Evolutionary conservation across 2,888 invertebrate genomes (phyloP), one percentile per base, ranked within the genome.

Genomic region (Lacanobia wlatinum): DNA sequence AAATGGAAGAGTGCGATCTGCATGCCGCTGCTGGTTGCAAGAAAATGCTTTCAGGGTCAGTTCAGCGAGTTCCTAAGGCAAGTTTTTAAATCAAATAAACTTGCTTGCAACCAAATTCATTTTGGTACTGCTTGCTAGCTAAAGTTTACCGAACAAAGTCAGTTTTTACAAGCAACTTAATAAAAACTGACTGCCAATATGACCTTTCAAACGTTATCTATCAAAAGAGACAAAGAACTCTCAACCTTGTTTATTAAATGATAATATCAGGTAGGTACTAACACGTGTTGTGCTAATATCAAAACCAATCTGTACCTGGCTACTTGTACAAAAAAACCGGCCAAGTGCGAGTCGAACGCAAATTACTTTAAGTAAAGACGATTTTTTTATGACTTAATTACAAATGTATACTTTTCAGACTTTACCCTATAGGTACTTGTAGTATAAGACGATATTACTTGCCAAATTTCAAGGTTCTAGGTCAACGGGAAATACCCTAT

Each of bases 171-270:
- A n/a, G 46, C 34, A 34, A 14, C 7, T 40, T 40, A 3, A 46
- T 18, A 46, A 46, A 73, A 52, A 74, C 8, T 14, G 28, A 43
- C 7, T 52, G 28, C 10, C 7, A n/a, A 23, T 6, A 21, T 38
- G 21, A 43, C 48, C n/a, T 34, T 9, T 52, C 34, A 14, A 46
- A 46, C 43, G 12, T 21, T 72, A n/a, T 14, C 46, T 72, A n/a
- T 14, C 46, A 43, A 34, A 43, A 70, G 6, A 9, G 6, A 12
- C 1, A 34, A 21, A 5, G 18, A 38, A 70, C 34, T 34, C 34
- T 34, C 6, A 34, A 34, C 1, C 5, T 34, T n/a, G 18, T 52
- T 23, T 53, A 23, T 53, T 23, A 7, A 23, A 6, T 53, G 7
- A 52, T 52, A 10, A 21, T 21, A 52, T 21, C 52, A 21, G 34